phyloP scores from a whole-genome alignment of 2,113 vertebrate genomes.

The Diadophis punctatus region DNA sequence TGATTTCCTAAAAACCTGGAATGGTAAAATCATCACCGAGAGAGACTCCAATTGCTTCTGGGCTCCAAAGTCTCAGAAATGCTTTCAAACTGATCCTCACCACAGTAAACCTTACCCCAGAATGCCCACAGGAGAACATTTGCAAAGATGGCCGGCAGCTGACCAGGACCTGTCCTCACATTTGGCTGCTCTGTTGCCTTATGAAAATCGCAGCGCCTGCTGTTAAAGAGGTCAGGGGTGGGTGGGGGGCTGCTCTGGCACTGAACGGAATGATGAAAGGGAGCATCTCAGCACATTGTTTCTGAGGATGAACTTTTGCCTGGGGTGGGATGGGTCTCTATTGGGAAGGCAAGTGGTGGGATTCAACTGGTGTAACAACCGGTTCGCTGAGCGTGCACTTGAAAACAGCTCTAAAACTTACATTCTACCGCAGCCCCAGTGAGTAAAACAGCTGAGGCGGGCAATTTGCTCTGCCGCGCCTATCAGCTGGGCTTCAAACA shows the following conservation, averaged over 20 bases:
- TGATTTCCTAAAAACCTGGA: neutral
- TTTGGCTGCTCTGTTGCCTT: neutral
- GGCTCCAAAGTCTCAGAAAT: neutral
- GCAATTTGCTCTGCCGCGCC: too few species aligned
- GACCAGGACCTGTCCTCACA: neutral
- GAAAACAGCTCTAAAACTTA: too few species aligned
- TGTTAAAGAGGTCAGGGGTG: neutral
- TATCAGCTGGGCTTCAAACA: too few species aligned
- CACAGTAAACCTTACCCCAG: neutral
- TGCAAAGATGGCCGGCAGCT: neutral
- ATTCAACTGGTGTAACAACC: too few species aligned
- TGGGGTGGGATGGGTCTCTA: neutral
- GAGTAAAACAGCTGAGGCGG: too few species aligned
- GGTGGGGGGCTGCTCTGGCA: neutral
- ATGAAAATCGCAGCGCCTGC: neutral
- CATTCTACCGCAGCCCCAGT: too few species aligned
- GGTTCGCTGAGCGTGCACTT: too few species aligned
- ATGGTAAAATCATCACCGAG: neutral
- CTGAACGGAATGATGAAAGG: neutral
- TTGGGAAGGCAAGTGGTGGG: too few species aligned
- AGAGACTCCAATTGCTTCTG: neutral
- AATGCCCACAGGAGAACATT: neutral
- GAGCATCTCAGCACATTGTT: neutral
- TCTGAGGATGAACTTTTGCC: neutral
- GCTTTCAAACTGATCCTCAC: neutral